Percentiles rank a stretch among this genome's conserved stretches.
These are phyloP conservation scores for Brachypodius melanocephalos DNA, from an alignment of 2,113 vertebrate genomes.

Conservation along the genomic window DNA sequence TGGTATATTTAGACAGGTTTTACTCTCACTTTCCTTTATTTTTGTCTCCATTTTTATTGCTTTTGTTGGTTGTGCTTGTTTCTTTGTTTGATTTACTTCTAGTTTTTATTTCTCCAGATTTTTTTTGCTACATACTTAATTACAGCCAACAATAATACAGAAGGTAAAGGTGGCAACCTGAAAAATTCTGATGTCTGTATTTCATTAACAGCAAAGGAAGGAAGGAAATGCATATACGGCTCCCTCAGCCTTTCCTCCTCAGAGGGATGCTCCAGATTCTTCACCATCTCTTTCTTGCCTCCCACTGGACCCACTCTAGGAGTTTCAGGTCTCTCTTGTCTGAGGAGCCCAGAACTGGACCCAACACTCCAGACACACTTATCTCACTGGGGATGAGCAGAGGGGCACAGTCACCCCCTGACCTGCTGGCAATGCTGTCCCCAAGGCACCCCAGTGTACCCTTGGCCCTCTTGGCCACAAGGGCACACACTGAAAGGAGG, in stretches of 20 bases:
- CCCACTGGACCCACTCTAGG: background rate
- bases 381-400: background rate
- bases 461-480: background rate
- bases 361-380: background rate
- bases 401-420: background rate
- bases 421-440: fast-evolving
- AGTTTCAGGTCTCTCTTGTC: background rate
- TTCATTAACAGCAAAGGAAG: background rate
- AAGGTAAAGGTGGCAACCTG: background rate
- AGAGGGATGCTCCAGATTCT: background rate
- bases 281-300: background rate
- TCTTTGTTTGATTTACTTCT: background rate
- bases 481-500: background rate
- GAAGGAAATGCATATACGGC: background rate
- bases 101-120: background rate
- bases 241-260: background rate
- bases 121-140: background rate
- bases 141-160: background rate
- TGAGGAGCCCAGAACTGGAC: background rate
- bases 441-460: background rate
- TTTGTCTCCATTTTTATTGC: background rate
- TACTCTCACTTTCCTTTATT: background rate
- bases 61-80: background rate
- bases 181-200: background rate
- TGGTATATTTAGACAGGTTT: background rate